Conservation (phyloP, 1,140 invertebrate species). For the honey bee (Apis mellifera) region Amel_HAv3.1 CM009941.2:1803001-1803500, state of each 20-base stretch:
- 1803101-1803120: background rate
- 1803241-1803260: conserved; percentile 12
- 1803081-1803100: no score
- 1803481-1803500: background rate
- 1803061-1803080: no score
- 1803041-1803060: no score
- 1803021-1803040: no score
- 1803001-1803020: no score
- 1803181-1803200: background rate
- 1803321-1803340: conserved; percentile 43
- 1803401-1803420: conserved; percentile 40
- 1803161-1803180: background rate
- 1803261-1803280: background rate
- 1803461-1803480: background rate
- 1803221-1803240: background rate
- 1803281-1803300: conserved; percentile 27
- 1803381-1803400: conserved; percentile 68
- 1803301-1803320: conserved; percentile 23
- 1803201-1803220: conserved; percentile 19
- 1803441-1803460: background rate
- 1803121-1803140: background rate
- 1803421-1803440: conserved; percentile 35
- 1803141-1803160: background rate
- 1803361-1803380: conserved; percentile 67
- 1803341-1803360: conserved; percentile 68